Base-by-base conservation (phyloP, 2,888 invertebrate species). In the Hyles lineata region DNA sequence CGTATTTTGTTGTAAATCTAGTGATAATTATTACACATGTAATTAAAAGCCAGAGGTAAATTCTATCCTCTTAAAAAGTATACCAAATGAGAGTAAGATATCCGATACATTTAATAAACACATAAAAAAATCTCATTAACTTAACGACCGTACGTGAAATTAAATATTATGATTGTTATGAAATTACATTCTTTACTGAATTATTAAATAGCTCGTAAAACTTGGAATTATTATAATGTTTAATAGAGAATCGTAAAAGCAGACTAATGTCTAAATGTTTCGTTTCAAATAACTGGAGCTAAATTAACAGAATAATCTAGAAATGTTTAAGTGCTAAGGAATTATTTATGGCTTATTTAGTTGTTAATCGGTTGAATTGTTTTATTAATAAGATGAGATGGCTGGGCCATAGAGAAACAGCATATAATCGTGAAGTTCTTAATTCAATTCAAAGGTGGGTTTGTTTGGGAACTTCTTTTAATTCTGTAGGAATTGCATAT, bases 81-180 rank as follows among this genome's bases (percentile, higher is more conserved):
- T 55, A 55, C n/a, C 35, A 43, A 32, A 63, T 35, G 55, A 6
- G 63, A 63, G 43, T 43, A 43, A 43, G 43, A 43, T 43, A 35
- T 32, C 35, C 35, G 35, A 63, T 63, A 63, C 19, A n/a, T 63
- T 35, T 63, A 63, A 35, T 63, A 35, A n/a, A 32, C 35, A 35
- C 21, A 63, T 63, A 63, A 35, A 63, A 63, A 63, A n/a, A 32
- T 35, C 63, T 63, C 35, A 63, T 63, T 60, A 25, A 25, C 15
- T 63, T 32, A 63, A 63, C 9, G 35, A 21, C n/a, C 63, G 63
- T 35, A 11, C 32, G 32, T 35, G n/a, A 43, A 35, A 63, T 35
- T 35, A 63, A 35, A 63, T 63, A 63, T 63, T 19, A n/a, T 55
- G 55, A 55, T 55, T 55, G 55, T 63, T 35, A 63, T 63, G 63